Base-by-base conservation (phyloP, 2,888 invertebrate species). In the Tromatobia lineatoria region DNA sequence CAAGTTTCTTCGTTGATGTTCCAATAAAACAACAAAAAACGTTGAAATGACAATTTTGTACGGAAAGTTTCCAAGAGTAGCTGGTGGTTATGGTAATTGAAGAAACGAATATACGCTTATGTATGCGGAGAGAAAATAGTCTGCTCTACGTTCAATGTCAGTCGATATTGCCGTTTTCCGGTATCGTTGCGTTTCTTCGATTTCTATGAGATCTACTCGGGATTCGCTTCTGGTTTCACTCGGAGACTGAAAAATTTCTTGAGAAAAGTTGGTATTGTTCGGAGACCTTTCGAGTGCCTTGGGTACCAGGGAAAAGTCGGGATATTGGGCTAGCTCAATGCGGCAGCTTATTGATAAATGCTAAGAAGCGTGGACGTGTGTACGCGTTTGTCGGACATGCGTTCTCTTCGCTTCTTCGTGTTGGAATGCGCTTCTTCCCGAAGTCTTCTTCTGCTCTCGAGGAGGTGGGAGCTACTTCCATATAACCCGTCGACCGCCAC, bases 301-400 rank as follows among this genome's bases (percentile, higher is more conserved):
- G 54, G 42, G 25, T 18, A 23, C 29, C 69, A 3, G 73, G 23
- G 38, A 13, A 83, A 57, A 42, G 66, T 67, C 79, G 52, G 11
- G 71, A 71, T 71, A 50, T 71, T 66, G 59, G 25, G 34, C 47
- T 25, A 64, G 34, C 70, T 66, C 23, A 38, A 54, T 52, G 76
- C 79, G 67, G 75, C 82, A 73, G 77, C 82, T n/a, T 86, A 89
- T 89, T 87, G 87, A 89, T 89, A 89, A 90, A 89, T 89, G 86
- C 85, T 88, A 90, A 90, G 87, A 88, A 88, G 87, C 82, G 67
- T 82, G 52, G 69, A 80, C 70, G 42, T 74, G 59, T 67, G 67
- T 59, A 54, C 18, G 47, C 69, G 57, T 76, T 80, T 73, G 54
- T 71, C 73, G 34, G 47, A 34, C 67, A 57, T 64, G 75, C 82